Evolutionary conservation across 2,113 vertebrate species (phyloP), one percentile per base, ranked within the genome.

Genomic region (Lagopus muta): DNA sequence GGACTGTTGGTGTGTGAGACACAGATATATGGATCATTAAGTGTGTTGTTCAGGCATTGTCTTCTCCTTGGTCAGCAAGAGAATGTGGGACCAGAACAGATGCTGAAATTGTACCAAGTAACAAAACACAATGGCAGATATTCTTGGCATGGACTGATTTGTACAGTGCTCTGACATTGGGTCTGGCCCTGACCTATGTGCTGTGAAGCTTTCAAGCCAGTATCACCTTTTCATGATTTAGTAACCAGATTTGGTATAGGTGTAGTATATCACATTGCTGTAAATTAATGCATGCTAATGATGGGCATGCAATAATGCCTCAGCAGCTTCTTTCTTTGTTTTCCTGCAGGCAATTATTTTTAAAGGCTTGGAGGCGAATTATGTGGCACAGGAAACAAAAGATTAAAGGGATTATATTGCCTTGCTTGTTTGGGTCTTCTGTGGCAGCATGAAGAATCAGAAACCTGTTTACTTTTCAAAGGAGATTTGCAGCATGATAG

Each of bases 331-430:
- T 48, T 76, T 0, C 0, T 5, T 40, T 40, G 61, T 57, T 88
- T 89, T 72, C 47, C 57, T 92, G 85, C 55, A 84, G 36, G 27
- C 54, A 38, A 12, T 48, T 24, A 32, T 60, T 87, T 81, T 40
- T 60, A 32, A 48, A 60, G 58, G 21, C n/a, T 60, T 36, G 58
- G 12, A 60, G 58, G 13, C 10, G 13, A 34, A n/a, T 28, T 4
- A 22, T 36, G 38, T 52, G 47, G 42, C 4, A 55, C 0, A 32
- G 28, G 47, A 62, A 58, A 67, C 18, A 64, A 62, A 77, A 21
- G 32, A 72, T 8, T 71, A 69, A 47, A 84, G 28, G 14, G 25
- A 64, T 15, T 0, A 0, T 1, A 0, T 22, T 42, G 34, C 16
- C 42, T 65, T 66, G 19, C 9, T 80, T 12, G 16, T 32, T 48